A percentile compares a stretch with the other conserved stretches of the same genome.
These are phyloP conservation scores for Scolanthus callimorphus DNA, from an alignment of 92 coral and sea anemone species.

Conservation along the genomic window DNA sequence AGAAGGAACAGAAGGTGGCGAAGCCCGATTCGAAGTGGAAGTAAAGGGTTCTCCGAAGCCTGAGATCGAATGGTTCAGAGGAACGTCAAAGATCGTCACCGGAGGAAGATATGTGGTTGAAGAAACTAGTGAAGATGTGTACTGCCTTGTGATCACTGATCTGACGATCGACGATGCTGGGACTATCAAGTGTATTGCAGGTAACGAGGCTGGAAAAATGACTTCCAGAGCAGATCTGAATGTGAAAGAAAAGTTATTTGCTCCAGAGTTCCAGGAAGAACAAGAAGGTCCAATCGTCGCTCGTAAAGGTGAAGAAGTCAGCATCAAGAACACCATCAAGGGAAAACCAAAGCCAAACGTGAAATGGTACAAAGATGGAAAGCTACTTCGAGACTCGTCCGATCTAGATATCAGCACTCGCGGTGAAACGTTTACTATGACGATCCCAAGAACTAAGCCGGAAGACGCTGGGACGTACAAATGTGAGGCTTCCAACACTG, in stretches of 20 bases:
- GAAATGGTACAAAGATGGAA: constrained; percentile 90
- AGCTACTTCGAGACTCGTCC: constrained; percentile 56
- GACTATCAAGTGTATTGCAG: constrained; percentile 72
- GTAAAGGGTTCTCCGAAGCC: constrained; percentile 79
- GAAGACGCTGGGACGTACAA: constrained; percentile 87
- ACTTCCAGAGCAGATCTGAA: constrained; percentile 77
- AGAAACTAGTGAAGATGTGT: constrained; percentile 42
- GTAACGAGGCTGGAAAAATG: constrained; percentile 76
- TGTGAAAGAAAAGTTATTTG: constrained; percentile 69
- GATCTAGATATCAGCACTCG: constrained; percentile 79
- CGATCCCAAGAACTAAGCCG: constrained; percentile 55
- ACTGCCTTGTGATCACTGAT: constrained; percentile 52
- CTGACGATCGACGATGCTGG: constrained; percentile 67
- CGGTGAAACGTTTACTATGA: constrained; percentile 66
- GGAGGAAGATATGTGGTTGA: constrained; percentile 55
- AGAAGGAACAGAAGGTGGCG: constrained; percentile 75
- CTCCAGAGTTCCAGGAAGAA: constrained; percentile 64
- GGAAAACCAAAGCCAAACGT: constrained; percentile 91
- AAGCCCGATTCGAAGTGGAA: constrained; percentile 66
- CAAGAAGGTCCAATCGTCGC: constrained; percentile 54
- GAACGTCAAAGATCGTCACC: constrained; percentile 60
- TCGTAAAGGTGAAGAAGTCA: constrained; percentile 77
- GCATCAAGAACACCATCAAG: constrained; percentile 53
- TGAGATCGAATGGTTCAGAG: constrained; percentile 76
- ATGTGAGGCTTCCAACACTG: constrained; percentile 77